These are phyloP conservation scores for Pseudoatta argentina DNA, from an alignment of 1,140 invertebrate genomes.

Conservation along the genomic window DNA sequence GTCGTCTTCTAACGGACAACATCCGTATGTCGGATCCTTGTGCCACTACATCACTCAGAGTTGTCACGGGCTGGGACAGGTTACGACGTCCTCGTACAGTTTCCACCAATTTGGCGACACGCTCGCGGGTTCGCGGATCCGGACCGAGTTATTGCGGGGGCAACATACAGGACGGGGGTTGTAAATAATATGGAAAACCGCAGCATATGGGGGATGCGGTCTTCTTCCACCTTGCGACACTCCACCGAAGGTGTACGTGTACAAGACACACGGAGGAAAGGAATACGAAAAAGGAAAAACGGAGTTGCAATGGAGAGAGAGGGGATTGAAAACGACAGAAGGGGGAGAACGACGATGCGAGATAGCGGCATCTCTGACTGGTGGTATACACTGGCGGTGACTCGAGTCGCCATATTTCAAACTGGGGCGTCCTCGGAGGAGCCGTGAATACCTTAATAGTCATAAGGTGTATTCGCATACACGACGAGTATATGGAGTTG, in stretches of 20 bases:
- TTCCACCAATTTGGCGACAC: conserved; percentile 76
- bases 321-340: conserved; percentile 13
- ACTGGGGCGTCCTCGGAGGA: conserved; percentile 80
- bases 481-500: conserved; percentile 46
- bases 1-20: not conserved
- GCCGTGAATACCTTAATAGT: conserved; percentile 85
- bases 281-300: conserved; percentile 68
- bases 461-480: conserved; percentile 79
- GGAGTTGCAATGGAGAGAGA: not conserved
- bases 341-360: conserved; percentile 42
- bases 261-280: conserved; percentile 39
- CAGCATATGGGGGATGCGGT: conserved; percentile 14
- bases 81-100: conserved; percentile 66
- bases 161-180: conserved; percentile 66
- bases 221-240: not conserved
- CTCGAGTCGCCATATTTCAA: conserved; percentile 81
- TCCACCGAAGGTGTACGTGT: conserved; percentile 17
- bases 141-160: conserved; percentile 71
- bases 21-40: conserved; percentile 53
- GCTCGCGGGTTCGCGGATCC: conserved; percentile 37
- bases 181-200: conserved; percentile 81
- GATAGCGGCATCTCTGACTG: conserved; percentile 41
- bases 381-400: conserved; percentile 60
- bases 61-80: conserved; percentile 61
- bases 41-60: conserved; percentile 68